Evolutionary conservation across 2,113 vertebrate genomes (phyloP).

Genomic region (Sinocyclocheilus anophthalmus): DNA sequence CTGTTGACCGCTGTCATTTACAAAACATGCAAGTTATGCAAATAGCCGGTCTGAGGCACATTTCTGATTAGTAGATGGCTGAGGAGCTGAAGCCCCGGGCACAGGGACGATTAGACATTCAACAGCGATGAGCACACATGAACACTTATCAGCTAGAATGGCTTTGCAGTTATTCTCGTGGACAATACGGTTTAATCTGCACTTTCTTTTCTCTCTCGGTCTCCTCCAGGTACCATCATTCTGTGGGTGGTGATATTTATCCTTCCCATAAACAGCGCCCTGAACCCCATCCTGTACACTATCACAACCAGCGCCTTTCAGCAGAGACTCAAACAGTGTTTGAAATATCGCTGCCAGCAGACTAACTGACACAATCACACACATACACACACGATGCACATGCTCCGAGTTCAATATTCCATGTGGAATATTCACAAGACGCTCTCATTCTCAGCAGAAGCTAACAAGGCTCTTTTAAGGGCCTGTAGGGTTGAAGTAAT

Average conservation of each 20-base stretch:
- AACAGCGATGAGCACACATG: not conserved
- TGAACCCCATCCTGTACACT: too few relatives aligned
- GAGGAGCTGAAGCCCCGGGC: not conserved
- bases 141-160: slow-evolving; percentile 14
- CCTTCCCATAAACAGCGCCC: too few relatives aligned
- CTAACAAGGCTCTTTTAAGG: not conserved
- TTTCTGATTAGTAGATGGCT: slow-evolving; percentile 4
- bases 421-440: not conserved
- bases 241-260: slow-evolving; percentile 59
- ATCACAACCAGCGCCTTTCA: slow-evolving; percentile 62
- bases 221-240: slow-evolving; percentile 64
- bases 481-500: not conserved
- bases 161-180: not conserved
- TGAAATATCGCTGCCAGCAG: slow-evolving; percentile 54
- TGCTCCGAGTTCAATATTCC: not conserved
- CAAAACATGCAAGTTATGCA: not conserved
- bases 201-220: not conserved
- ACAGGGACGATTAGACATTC: slow-evolving; percentile 3
- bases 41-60: not conserved
- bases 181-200: not conserved
- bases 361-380: slow-evolving; percentile 42
- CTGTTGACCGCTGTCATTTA: not conserved
- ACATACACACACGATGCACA: slow-evolving; percentile 22
- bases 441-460: not conserved
- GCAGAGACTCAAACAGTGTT: slow-evolving; percentile 69